Conservation (phyloP, 92 coral and sea anemone species). For the Umimayanthus chanpuru region DNA sequence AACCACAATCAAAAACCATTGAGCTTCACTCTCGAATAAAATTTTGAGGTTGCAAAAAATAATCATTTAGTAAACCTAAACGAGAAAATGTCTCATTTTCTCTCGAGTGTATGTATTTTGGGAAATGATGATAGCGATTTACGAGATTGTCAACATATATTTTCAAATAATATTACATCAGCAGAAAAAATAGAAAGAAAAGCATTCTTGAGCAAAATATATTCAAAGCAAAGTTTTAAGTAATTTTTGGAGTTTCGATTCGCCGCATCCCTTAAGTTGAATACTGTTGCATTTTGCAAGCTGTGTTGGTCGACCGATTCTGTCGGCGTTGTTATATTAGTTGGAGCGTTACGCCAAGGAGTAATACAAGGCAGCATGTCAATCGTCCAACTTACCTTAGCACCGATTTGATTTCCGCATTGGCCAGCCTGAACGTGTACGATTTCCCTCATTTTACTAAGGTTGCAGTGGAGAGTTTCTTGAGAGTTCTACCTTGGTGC, state of each 20-base stretch:
- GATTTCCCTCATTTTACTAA: constrained; percentile 79
- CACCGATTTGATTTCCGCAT: constrained; percentile 96
- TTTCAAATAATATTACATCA: neutral
- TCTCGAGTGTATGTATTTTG: neutral
- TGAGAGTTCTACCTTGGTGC: neutral
- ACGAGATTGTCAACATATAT: neutral
- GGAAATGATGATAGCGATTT: neutral
- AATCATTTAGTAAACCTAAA: neutral
- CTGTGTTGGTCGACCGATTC: neutral
- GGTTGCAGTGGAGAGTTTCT: neutral
- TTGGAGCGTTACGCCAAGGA: neutral
- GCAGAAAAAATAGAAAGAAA: neutral
- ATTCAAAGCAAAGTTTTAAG: neutral
- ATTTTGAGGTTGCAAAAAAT: neutral
- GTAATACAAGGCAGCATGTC: neutral
- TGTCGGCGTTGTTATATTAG: neutral
- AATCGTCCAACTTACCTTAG: constrained; percentile 65
- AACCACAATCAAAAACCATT: neutral
- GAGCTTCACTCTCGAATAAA: neutral
- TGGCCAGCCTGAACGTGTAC: constrained; percentile 93
- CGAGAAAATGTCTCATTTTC: neutral
- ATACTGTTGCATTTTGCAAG: neutral
- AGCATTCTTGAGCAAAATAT: neutral
- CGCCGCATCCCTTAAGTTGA: neutral
- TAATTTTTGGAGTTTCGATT: neutral